Base-by-base conservation (phyloP, 2,888 invertebrate species). In the Thera britannica region DNA sequence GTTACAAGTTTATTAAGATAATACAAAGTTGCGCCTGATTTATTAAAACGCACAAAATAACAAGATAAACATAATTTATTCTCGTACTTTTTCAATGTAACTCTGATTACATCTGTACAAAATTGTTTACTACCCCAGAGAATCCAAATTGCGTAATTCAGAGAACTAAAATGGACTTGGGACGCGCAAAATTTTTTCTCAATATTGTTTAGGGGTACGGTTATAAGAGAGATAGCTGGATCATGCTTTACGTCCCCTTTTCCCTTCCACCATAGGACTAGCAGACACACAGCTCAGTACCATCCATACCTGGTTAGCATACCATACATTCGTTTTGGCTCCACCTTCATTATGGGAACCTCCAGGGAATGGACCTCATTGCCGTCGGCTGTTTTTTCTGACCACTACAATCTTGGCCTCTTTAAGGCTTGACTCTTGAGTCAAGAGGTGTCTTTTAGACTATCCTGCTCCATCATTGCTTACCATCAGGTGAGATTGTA, bases 71-170 rank as follows among this genome's bases (percentile, higher is more conserved):
- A 44, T 68, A 68, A 72, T 74, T 71, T 74, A 74, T 71, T 61
- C 68, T 1, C 51, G 58, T 65, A 74, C 70, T 73, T 75, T 75
- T 75, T 73, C 75, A 73, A 75, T 72, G 75, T 72, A 72, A 68
- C 59, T 66, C 73, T 71, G 75, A 75, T 73, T 71, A 72, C 72
- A 67, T 71, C 74, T 68, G 73, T 67, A 72, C 67, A 62, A 75
- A 75, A 72, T 72, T 72, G 73, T 72, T 73, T 65, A 72, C 65
- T 56, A 65, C 70, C 68, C 58, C 35, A 57, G 63, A 70, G 72
- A 65, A 69, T 68, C 65, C 65, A 68, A 71, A 72, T 68, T 72
- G 56, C 51, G 70, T 73, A 71, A 73, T 72, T 71, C 54, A 62
- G 54, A 67, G 67, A 68, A 70, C 75, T 70, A 74, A 74, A 72